phyloP scores from a whole-genome alignment of 2,113 vertebrate species.

The human region DNA sequence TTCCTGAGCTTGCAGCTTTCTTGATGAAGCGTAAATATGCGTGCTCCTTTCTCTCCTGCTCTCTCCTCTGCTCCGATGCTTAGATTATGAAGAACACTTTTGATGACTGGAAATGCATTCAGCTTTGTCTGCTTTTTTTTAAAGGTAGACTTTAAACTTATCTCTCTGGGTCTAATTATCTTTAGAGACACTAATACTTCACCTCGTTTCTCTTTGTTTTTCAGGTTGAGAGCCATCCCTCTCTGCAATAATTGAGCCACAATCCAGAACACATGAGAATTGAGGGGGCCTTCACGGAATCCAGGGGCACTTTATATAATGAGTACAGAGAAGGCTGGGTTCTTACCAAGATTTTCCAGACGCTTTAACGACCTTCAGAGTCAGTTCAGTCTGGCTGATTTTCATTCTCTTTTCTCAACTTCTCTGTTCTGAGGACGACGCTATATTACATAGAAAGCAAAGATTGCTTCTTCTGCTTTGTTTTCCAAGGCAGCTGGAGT shows the following conservation, averaged over 20 bases:
- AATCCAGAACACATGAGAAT: not conserved
- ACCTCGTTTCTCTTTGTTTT: conserved; percentile 16
- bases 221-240: not conserved
- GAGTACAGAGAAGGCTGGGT: not conserved
- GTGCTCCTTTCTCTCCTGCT: not conserved
- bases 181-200: conserved; percentile 52
- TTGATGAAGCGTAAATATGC: conserved; percentile 69
- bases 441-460: not conserved
- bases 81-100: conserved; percentile 36
- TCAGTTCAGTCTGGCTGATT: not conserved
- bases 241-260: not conserved
- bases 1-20: conserved; percentile 45
- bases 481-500: not conserved
- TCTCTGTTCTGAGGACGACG: not conserved
- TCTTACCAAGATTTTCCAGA: not conserved
- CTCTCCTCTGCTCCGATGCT: not conserved
- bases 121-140: conserved; percentile 50
- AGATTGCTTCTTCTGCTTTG: not conserved
- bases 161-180: conserved; percentile 60
- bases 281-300: not conserved
- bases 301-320: not conserved
- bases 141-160: conserved; percentile 60
- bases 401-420: not conserved
- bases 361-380: not conserved
- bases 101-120: conserved; percentile 59